These are phyloP conservation scores for Bombus fervidus DNA, from an alignment of 1,140 invertebrate species.

Conservation along the genomic window DNA sequence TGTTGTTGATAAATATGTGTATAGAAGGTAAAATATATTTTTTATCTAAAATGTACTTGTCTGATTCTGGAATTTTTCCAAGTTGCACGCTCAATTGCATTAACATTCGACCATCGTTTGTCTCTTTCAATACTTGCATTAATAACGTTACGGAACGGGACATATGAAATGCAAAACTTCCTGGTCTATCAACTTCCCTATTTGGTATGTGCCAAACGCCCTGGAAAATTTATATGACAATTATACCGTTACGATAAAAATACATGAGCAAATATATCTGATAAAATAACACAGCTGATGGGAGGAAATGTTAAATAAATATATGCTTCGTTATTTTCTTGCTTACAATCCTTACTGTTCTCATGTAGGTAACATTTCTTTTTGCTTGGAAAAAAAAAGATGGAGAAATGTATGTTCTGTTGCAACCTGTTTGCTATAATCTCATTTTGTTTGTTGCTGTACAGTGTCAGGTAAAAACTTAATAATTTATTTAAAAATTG, in stretches of 20 bases:
- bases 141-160: constrained; percentile 91
- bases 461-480: constrained; percentile 48
- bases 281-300: not conserved
- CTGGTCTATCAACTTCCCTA: constrained; percentile 94
- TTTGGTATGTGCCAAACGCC: constrained; percentile 96
- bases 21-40: not conserved
- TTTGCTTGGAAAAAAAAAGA: not conserved
- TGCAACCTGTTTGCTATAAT: not conserved
- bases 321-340: not conserved
- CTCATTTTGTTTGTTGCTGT: not conserved
- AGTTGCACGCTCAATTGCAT: constrained; percentile 91
- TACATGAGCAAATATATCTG: no score
- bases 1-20: not conserved
- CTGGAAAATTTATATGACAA: constrained; percentile 76
- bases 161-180: constrained; percentile 96
- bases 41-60: constrained; percentile 85
- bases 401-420: not conserved
- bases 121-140: constrained; percentile 90
- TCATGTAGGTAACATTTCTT: not conserved
- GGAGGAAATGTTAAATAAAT: not conserved
- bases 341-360: not conserved
- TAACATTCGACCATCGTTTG: constrained; percentile 91
- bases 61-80: constrained; percentile 89
- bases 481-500: not conserved
- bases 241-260: not conserved